Percentiles rank a stretch among this genome's conserved stretches.
Conservation (phyloP, 2,113 vertebrate species). For the Seriola aureovittata region DNA sequence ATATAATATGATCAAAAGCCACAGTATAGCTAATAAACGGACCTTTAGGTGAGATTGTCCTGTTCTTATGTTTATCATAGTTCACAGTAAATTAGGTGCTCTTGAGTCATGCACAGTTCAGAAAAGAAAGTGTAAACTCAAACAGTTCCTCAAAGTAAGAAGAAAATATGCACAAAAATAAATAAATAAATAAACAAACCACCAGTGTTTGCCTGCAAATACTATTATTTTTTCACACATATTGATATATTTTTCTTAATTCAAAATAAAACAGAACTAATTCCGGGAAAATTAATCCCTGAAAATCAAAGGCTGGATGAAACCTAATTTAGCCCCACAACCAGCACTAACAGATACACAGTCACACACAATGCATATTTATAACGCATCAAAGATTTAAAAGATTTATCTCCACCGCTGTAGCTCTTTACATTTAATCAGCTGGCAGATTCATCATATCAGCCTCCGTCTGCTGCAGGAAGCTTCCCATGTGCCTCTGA, state of each 20-base stretch:
- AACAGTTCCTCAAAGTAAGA: background rate
- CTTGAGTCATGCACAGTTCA: background rate
- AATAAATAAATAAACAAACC: no score
- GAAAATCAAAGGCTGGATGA: conserved; percentile 1
- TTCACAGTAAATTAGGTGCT: no score
- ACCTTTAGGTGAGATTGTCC: no score
- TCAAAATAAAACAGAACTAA: conserved; percentile 11
- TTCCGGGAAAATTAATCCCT: background rate
- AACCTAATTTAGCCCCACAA: background rate
- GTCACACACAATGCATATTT: conserved; percentile 14
- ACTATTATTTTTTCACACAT: no score
- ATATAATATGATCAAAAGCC: background rate
- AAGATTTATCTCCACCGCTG: background rate
- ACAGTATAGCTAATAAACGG: no score
- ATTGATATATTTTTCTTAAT: background rate
- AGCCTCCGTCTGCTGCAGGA: conserved; percentile 7
- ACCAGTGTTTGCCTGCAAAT: no score
- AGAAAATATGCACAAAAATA: background rate
- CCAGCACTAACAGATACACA: conserved; percentile 7
- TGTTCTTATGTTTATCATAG: no score
- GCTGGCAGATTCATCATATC: conserved; percentile 38
- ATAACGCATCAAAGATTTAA: background rate
- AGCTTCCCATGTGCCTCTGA: background rate
- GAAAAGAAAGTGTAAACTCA: no score
- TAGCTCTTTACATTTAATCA: conserved; percentile 49